Evolutionary conservation across 1,140 invertebrate species (phyloP), one percentile per base, ranked within the genome.

Genomic region (Orchestia grillus): DNA sequence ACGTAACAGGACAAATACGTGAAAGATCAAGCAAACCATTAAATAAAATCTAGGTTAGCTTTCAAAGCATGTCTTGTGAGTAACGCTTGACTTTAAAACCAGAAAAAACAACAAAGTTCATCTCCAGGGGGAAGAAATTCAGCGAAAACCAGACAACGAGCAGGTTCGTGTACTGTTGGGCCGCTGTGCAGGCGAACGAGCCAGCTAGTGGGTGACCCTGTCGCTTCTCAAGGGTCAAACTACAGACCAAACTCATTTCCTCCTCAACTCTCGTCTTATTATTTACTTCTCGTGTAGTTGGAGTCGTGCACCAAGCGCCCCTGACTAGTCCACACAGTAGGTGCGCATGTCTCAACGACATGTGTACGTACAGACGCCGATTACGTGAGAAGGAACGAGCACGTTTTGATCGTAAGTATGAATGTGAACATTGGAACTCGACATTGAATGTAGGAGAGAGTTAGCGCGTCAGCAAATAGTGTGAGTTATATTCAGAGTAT

Each of bases 231-330:
- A 44, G 92, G 92, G 92, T 94, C 92, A 94, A 44, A 94, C 92
- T 45, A 11, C 44, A 94, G 36, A 94, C 92, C 92, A 94, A 94
- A 94, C 92, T 94, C 92, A 94, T 94, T 94, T 94, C 92, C 92
- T 94, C 44, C 92, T 44, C 40, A 94, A 11, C 88, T 91, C 62
- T 77, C 62, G 88, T 91, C 88, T 91, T 91, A 91, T 91, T 91
- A 91, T 41, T 44, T 91, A 91, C 88, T 44, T 91, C 15, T 91
- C 44, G 88, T 91, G 41, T 42, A 42, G 62, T 77, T 77, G 11
- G 62, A 77, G 62, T 23, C 62, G 62, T 77, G 62, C 62, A 77
- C 62, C 47, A 53, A 53, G 47, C 47, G 47, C 87, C 88, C 19
- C 88, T 41, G 41, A 91, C 3, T 1, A 15, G 15, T 28, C 62